Base-by-base conservation (phyloP, 2,888 invertebrate genomes). In the Drosophila mayaguana region DNA sequence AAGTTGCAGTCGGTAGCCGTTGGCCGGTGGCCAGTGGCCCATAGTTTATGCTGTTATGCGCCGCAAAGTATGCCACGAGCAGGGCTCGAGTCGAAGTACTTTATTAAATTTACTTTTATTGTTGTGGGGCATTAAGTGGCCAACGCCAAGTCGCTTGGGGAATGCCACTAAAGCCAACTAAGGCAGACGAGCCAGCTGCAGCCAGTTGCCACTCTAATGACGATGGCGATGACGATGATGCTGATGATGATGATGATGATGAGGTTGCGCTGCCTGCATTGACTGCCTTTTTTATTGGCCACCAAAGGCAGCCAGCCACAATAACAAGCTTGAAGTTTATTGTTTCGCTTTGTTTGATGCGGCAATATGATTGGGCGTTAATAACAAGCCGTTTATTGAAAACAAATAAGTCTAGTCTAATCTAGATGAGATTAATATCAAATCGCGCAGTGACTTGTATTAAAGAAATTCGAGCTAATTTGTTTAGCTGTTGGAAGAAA, bases 41-140 rank as follows among this genome's bases (percentile, higher is more conserved):
- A 80, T 82, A 81, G 89, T 84, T 86, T 87, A 75, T 86, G 87
- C 81, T 80, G 75, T 76, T 88, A 80, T 88, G 82, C 72, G 75
- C 90, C 83, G 69, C 80, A 83, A 83, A 84, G 88, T 85, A 87
- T 85, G 88, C 89, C 71, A 87, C 78, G 69, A 67, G 79, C 63
- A 63, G 32, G 42, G 65, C 68, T 62, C 60, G 69, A 72, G 78
- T 72, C 77, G 77, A 66, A 84, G 81, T 77, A 70, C 83, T 83
- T 75, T 82, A 80, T 77, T 81, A 78, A 80, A 86, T 84, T 88
- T 77, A 75, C 75, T 84, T 88, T 88, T 84, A 82, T 86, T 89
- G 75, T 80, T 88, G 83, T 81, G 80, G 86, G 63, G 81, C 79
- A 81, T 87, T 85, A 85, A 80, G 83, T 88, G 87, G 88, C 73